Evolutionary conservation across 2,888 invertebrate genomes (phyloP), one percentile per base, ranked within the genome.

Genomic region (Tholera decimalis): DNA sequence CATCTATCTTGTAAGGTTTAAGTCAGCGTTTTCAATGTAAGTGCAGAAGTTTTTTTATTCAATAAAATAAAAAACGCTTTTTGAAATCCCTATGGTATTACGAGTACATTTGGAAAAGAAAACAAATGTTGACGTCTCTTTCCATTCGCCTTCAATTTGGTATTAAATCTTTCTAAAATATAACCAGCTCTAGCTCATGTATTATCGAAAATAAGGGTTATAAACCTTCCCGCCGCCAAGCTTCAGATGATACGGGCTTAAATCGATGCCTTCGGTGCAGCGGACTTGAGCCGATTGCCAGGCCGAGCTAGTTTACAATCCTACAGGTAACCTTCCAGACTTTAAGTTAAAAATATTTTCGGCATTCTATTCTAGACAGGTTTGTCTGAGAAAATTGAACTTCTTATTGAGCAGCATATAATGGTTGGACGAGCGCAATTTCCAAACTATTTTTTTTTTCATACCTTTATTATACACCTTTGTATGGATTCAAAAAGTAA

Each of bases 211-310:
- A 70, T 77, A 70, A 46, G 51, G 62, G 66, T 57, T 51, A 41
- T 64, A 62, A 54, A 70, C 63, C 57, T 65, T 35, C 33, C 46
- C 70, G 33, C 53, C 57, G 56, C 55, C 59, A 24, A 60, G 50
- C 56, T 63, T 69, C 57, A 64, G 60, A 60, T 77, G 65, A 71
- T 69, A 80, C 28, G 69, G 73, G 63, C 54, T 79, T 77, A 80
- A 80, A 79, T 68, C 78, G 78, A 79, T 77, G 77, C 73, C 71
- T 71, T 61, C n/a, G 65, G 53, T 53, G 80, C 68, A 47, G 46
- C 54, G 41, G 41, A 56, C 61, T 51, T 46, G 64, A 77, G 73
- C 66, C 64, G 62, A 58, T 60, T 66, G 49, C 39, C 28, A 51
- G 20, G 39, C 57, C 33, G 20, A 62, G 59, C 49, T 62, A 33